A percentile compares a stretch with the other conserved stretches of the same genome.
These are phyloP conservation scores for Dipodomys stephensi DNA, from an alignment of 2,113 vertebrate species.

Conservation along the genomic window DNA sequence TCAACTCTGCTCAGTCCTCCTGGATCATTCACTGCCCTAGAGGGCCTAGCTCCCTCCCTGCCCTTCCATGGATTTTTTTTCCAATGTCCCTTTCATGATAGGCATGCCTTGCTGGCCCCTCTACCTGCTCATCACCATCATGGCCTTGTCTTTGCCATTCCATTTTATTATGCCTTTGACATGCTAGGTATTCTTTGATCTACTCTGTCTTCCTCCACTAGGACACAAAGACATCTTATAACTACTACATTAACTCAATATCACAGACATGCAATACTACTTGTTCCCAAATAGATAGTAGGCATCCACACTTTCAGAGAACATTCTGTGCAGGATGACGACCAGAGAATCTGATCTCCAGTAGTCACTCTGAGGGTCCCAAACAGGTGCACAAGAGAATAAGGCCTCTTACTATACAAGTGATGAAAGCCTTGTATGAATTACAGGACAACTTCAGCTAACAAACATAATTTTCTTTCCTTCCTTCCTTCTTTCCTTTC, in stretches of 20 bases:
- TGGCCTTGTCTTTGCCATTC: too few species aligned
- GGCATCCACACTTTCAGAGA: not conserved
- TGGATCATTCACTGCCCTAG: not conserved
- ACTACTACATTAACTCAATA: not conserved
- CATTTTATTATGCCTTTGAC: not conserved
- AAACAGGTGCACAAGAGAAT: not conserved
- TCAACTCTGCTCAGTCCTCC: too few species aligned
- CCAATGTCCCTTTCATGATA: not conserved
- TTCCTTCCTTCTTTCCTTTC: not conserved
- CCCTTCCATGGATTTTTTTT: not conserved
- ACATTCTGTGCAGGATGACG: not conserved
- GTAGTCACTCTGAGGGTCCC: not conserved
- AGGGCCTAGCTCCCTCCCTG: not conserved
- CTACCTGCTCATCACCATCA: not conserved
- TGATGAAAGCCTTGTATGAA: not conserved
- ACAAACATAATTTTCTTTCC: not conserved
- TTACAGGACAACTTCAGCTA: not conserved
- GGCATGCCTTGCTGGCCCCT: not conserved
- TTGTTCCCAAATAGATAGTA: not conserved
- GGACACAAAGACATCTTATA: not conserved
- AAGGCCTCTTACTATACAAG: not conserved
- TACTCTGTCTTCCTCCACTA: not conserved
- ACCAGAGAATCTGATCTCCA: not conserved
- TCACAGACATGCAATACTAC: not conserved
- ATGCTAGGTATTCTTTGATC: not conserved